phyloP scores from a whole-genome alignment of 2,888 invertebrate genomes.

The Tinea trinotella region DNA sequence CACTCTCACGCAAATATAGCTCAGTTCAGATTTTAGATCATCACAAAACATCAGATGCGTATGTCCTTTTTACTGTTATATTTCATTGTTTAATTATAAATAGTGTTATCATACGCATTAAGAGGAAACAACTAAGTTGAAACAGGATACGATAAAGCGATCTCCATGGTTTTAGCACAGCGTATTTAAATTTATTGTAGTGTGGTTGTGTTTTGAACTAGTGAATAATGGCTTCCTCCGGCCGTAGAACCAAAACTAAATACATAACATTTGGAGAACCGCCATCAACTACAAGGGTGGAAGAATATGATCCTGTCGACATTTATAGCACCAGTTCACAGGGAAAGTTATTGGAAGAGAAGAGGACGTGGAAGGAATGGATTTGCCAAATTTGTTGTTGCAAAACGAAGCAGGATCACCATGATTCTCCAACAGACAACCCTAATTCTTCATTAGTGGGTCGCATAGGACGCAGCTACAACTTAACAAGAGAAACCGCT shows the following conservation, averaged over 20 bases:
- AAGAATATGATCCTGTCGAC: conserved; percentile 40
- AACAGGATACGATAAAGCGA: conserved; percentile 56
- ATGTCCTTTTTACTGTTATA: conserved; percentile 1
- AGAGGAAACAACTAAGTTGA: conserved; percentile 51
- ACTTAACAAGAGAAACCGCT: conserved; percentile 32
- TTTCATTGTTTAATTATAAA: conserved; percentile 3
- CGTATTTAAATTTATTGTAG: conserved; percentile 34
- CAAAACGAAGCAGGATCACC: conserved; percentile 29
- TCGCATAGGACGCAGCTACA: conserved; percentile 45
- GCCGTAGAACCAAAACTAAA: conserved; percentile 19
- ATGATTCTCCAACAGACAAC: conserved; percentile 35
- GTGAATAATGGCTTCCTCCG: not conserved
- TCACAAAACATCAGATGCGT: not conserved
- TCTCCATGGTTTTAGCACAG: conserved; percentile 38
- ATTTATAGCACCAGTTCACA: conserved; percentile 37
- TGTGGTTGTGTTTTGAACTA: conserved; percentile 34
- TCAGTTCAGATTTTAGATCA: conserved; percentile 5
- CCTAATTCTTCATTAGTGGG: conserved; percentile 44
- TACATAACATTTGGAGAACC: conserved; percentile 45
- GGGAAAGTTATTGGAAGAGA: conserved; percentile 21
- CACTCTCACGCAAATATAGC: not conserved
- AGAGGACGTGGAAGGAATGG: conserved; percentile 32
- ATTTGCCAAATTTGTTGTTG: conserved; percentile 37
- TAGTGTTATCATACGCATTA: conserved; percentile 38
- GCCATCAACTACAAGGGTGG: not conserved